These are phyloP conservation scores for Condylostylus longicornis DNA, from an alignment of 1,140 invertebrate genomes.

Conservation along the genomic window DNA sequence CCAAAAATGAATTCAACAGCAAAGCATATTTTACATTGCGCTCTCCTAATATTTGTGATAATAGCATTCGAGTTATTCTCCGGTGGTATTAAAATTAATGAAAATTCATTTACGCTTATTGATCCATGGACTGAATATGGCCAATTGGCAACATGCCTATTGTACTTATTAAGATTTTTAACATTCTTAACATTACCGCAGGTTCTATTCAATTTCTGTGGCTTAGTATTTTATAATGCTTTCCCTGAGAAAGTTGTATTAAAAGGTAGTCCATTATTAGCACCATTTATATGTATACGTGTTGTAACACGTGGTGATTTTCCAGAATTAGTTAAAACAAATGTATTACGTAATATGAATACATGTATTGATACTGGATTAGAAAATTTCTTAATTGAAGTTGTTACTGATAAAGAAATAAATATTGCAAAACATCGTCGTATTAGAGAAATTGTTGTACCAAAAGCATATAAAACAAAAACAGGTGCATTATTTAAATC, in stretches of 20 bases:
- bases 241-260: slow-evolving; percentile 86
- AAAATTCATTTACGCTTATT: slow-evolving; percentile 42
- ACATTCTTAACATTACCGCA: slow-evolving; percentile 79
- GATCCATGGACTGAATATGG: slow-evolving; percentile 73
- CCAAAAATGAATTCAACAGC: slow-evolving; percentile 46
- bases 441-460: slow-evolving; percentile 75
- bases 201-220: slow-evolving; percentile 83
- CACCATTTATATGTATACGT: slow-evolving; percentile 90
- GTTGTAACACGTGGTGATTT: slow-evolving; percentile 92
- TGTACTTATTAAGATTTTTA: slow-evolving; percentile 67
- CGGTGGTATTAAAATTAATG: slow-evolving; percentile 56
- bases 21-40: slow-evolving; percentile 66
- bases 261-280: slow-evolving; percentile 76
- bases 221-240: slow-evolving; percentile 82
- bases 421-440: slow-evolving; percentile 55
- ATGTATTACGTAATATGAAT: slow-evolving; percentile 79
- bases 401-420: slow-evolving; percentile 85
- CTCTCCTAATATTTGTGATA: slow-evolving; percentile 57
- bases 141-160: slow-evolving; percentile 46
- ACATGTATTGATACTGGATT: slow-evolving; percentile 78
- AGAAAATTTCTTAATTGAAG: slow-evolving; percentile 94
- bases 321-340: slow-evolving; percentile 77
- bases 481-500: slow-evolving; percentile 90
- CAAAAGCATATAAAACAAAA: slow-evolving; percentile 68
- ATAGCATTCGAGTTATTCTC: slow-evolving; percentile 61